phyloP scores from a whole-genome alignment of 2,797 vertebrate genomes.

The Etheostoma perlongum region DNA sequence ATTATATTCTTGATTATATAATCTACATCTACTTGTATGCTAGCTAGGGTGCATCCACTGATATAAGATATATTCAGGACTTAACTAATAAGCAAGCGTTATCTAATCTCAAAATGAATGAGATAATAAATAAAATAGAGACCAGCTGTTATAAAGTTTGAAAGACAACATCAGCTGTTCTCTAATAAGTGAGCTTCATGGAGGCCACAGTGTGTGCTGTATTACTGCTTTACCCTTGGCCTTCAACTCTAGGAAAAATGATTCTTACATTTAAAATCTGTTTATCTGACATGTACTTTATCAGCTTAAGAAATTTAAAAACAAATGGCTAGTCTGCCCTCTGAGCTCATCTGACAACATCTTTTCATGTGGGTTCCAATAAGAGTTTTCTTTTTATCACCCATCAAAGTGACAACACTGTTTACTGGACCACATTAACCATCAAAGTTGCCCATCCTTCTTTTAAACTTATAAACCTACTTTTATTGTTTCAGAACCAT shows the following conservation, averaged over 20 bases:
- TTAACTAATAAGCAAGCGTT: neutral
- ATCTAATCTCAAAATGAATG: neutral
- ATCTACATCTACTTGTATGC: neutral
- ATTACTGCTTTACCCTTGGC: neutral
- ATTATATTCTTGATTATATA: too few species aligned
- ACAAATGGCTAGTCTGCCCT: neutral
- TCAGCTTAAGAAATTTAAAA: neutral
- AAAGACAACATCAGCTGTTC: neutral
- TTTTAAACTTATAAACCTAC: slow-evolving; percentile 11
- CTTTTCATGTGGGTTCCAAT: slow-evolving; percentile 40
- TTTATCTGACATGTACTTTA: neutral
- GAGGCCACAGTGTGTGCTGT: neutral
- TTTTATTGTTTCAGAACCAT: slow-evolving; percentile 46
- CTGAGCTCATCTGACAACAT: slow-evolving; percentile 28
- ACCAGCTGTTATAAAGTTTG: neutral
- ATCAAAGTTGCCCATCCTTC: slow-evolving; percentile 55
- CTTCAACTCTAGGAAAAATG: neutral
- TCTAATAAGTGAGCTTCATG: neutral
- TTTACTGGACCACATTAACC: slow-evolving; percentile 53
- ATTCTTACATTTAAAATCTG: neutral
- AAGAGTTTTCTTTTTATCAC: slow-evolving; percentile 40
- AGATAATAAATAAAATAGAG: neutral
- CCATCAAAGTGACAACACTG: slow-evolving; percentile 55
- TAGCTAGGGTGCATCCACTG: neutral
- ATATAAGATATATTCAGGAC: neutral